phyloP scores from a whole-genome alignment of 2,113 vertebrate species.

The Meleagris gallopavo region DNA sequence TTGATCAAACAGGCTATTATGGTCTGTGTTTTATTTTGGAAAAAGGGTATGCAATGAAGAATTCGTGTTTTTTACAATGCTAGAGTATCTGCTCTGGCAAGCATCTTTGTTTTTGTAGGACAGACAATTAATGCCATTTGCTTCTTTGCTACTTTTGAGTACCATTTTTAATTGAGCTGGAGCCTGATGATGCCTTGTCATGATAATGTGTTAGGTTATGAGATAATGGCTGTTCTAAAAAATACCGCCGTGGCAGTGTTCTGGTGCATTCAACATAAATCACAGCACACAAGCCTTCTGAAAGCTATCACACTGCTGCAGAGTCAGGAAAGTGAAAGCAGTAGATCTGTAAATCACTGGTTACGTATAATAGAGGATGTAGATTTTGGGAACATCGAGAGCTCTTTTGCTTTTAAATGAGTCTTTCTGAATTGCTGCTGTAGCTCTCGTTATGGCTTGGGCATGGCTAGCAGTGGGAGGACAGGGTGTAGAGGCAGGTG shows the following conservation, averaged over 20 bases:
- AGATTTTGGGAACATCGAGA: neutral
- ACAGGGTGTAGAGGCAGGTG: neutral
- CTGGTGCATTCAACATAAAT: neutral
- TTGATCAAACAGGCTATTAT: neutral
- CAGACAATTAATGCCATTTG: neutral
- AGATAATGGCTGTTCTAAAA: neutral
- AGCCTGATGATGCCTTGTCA: neutral
- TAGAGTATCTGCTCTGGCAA: neutral
- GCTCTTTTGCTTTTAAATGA: neutral
- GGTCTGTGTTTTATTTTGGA: neutral
- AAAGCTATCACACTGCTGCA: neutral
- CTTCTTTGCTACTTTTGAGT: neutral
- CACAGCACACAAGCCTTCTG: neutral
- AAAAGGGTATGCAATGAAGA: neutral
- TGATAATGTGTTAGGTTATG: neutral
- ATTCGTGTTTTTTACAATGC: neutral
- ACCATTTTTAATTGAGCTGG: neutral
- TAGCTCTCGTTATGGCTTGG: neutral
- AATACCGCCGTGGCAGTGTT: neutral
- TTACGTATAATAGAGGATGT: neutral
- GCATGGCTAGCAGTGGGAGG: neutral
- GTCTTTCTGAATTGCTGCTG: neutral
- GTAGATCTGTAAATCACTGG: neutral
- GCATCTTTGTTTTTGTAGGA: neutral
- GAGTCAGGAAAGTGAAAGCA: neutral